Conservation (phyloP, 2,888 invertebrate genomes). For the Heliconius charithonia region DNA sequence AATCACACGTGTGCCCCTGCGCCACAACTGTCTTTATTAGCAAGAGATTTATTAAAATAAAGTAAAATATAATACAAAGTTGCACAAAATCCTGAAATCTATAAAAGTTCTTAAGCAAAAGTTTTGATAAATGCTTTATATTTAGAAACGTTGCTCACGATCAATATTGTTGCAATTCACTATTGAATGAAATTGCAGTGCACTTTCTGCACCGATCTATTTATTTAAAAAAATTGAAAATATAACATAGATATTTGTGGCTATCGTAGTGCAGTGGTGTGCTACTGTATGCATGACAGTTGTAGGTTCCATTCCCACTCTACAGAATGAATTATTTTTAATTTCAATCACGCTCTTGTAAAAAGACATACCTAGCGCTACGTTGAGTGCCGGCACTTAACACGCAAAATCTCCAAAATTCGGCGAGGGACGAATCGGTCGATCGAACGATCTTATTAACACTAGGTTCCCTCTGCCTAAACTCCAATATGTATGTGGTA, state of each 20-base stretch:
- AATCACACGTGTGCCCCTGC: too few relatives aligned
- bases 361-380: too few relatives aligned
- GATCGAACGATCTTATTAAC: too few relatives aligned
- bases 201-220: not conserved
- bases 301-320: not conserved
- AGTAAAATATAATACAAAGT: not conserved
- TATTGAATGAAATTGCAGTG: not conserved
- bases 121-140: constrained; percentile 1
- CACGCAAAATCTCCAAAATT: too few relatives aligned
- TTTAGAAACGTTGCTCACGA: not conserved
- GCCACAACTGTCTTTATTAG: too few relatives aligned
- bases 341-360: too few relatives aligned
- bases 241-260: too few relatives aligned
- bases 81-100: not conserved
- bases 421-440: too few relatives aligned
- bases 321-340: not conserved
- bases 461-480: too few relatives aligned
- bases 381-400: too few relatives aligned
- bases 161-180: not conserved
- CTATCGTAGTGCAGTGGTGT: not conserved
- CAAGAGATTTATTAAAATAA: not conserved
- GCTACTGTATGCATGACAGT: not conserved
- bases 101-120: not conserved
- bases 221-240: not conserved
- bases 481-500: too few relatives aligned